A percentile compares a stretch with the other conserved stretches of the same genome.
Conservation (phyloP, 2,888 invertebrate genomes). For the Chloroclystis v-ata region DNA sequence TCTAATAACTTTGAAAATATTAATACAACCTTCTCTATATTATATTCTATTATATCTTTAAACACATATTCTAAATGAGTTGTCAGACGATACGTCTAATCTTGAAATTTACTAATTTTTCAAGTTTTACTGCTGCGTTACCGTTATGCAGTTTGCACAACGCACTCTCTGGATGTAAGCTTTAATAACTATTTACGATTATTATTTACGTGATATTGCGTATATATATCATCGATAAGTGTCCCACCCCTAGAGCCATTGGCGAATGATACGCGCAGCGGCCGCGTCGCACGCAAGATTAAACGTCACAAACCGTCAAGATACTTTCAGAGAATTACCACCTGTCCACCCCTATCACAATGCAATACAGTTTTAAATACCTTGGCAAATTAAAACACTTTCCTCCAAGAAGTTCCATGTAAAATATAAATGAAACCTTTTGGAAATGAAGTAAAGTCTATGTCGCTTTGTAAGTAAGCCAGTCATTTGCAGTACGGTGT, state of each 20-base stretch:
- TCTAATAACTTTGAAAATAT: no score
- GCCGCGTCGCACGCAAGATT: slow-evolving; percentile 74
- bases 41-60: no score
- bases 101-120: no score
- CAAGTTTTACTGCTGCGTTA: no score
- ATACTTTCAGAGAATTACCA: slow-evolving; percentile 43
- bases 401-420: slow-evolving; percentile 10
- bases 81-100: no score
- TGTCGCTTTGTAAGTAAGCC: slow-evolving; percentile 11
- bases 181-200: no score
- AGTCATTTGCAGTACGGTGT: slow-evolving; percentile 59
- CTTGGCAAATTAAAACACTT: slow-evolving; percentile 1
- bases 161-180: no score
- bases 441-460: slow-evolving; percentile 2
- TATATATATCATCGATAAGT: slow-evolving; percentile 23
- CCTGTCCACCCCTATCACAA: slow-evolving; percentile 36
- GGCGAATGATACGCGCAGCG: slow-evolving; percentile 72
- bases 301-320: slow-evolving; percentile 75
- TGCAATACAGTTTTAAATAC: slow-evolving; percentile 33
- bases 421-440: slow-evolving; percentile 1
- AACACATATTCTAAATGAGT: no score
- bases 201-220: not conserved
- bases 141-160: no score
- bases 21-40: no score
- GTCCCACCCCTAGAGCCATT: slow-evolving; percentile 45